Base-by-base conservation (phyloP, 2,797 vertebrate species). In the Pipistrellus pipistrellus region DNA sequence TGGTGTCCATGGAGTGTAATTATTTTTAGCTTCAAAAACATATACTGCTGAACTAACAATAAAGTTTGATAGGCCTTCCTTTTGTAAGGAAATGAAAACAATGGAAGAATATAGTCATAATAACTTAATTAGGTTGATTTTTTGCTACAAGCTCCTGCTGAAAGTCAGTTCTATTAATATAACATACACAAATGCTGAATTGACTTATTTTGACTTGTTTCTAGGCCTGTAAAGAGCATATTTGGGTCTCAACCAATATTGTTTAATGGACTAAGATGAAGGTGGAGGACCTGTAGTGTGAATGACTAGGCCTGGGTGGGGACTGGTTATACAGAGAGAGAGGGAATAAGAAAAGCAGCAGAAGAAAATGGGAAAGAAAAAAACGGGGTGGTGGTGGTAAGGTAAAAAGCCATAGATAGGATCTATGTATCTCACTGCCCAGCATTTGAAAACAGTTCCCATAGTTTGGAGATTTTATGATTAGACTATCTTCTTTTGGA, bases 11-110 rank as follows among this genome's bases (percentile, higher is more conserved):
- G 0, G 59, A 12, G 2, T 55, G 9, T 92, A 86, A 96, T 86
- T 95, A 80, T 53, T 96, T 89, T 85, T 84, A 85, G 85, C 20
- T 88, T 96, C 71, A 91, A 93, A 62, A 59, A 41, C 64, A 80
- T 59, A 12, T 11, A 55, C 23, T 46, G 2, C 5, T 81, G 62
- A 23, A 64, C 35, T 72, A 55, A 59, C 72, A 62, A 75, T 69
- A 78, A 86, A 69, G 12, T 88, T 48, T 53, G 11, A 32, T 18
- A 86, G 44, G 25, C 46, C 88, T 80, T 83, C 59, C 66, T 92
- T 88, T 85, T 59, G 77, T 32, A 95, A 85, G 84, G 25, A 90
- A 85, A 89, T 69, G 7, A 92, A 92, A 83, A 85, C 85, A 88
- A 59, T 85, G 48, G 41, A 12, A 94, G 51, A 76, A 84, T 62